phyloP scores from a whole-genome alignment of 1,140 invertebrate species.

The Drosophila pallidifrons region DNA sequence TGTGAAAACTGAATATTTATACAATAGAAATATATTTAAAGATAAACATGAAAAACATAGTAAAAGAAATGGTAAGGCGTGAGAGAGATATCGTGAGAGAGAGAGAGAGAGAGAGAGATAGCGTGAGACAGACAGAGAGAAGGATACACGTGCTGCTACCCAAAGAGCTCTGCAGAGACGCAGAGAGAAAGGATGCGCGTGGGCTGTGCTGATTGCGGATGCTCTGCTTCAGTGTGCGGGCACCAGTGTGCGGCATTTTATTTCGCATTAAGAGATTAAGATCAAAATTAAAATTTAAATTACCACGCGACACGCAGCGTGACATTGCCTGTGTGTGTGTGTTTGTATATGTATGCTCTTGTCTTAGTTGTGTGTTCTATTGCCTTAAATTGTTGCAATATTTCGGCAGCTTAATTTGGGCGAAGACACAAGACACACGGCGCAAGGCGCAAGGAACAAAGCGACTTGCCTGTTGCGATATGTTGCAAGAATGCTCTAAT shows the following conservation, averaged over 20 bases:
- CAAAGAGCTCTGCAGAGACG: no score
- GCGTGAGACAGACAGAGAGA: not conserved
- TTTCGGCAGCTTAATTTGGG: constrained; percentile 35
- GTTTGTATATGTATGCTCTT: constrained; percentile 9
- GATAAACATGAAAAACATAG: no score
- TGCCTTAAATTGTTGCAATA: constrained; percentile 69
- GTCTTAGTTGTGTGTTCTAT: constrained; percentile 29
- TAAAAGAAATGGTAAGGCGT: no score
- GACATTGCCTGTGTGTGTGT: constrained; percentile 9
- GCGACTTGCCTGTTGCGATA: constrained; percentile 13
- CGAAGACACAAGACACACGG: constrained; percentile 1
- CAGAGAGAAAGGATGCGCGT: constrained; percentile 8
- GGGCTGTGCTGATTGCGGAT: constrained; percentile 33
- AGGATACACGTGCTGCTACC: no score
- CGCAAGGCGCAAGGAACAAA: no score
- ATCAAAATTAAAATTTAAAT: constrained; percentile 85
- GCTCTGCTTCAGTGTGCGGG: constrained; percentile 49
- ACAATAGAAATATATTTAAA: no score
- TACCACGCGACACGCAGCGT: constrained; percentile 73
- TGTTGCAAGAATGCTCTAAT: constrained; percentile 40
- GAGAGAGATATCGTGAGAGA: not conserved
- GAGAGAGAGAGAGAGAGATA: not conserved
- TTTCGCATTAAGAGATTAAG: constrained; percentile 84
- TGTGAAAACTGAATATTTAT: no score
- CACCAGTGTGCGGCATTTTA: constrained; percentile 84